Conservation (phyloP, 1,140 invertebrate genomes). For the Proctacanthus coquilletti region DNA sequence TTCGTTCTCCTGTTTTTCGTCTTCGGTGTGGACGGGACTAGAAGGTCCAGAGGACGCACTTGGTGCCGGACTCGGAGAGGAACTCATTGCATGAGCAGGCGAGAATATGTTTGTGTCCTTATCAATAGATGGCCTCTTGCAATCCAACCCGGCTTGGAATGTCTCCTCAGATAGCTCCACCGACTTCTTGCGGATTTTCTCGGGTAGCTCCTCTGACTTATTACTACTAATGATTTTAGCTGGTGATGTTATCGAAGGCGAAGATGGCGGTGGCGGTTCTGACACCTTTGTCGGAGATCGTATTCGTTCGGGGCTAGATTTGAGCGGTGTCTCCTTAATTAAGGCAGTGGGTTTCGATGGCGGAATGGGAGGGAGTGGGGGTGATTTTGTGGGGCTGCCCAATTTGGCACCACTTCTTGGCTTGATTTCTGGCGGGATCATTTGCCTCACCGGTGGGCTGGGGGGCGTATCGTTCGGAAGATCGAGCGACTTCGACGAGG, state of each 20-base stretch:
- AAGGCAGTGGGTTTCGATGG: constrained; percentile 15
- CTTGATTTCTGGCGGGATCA: constrained; percentile 23
- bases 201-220: constrained; percentile 20
- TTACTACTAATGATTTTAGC: constrained; percentile 21
- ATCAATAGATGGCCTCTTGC: constrained; percentile 1
- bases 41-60: constrained; percentile 33
- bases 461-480: constrained; percentile 11
- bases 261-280: constrained; percentile 14
- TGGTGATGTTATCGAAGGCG: constrained; percentile 10
- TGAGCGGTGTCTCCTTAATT: constrained; percentile 21
- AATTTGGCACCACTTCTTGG: constrained; percentile 21
- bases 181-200: constrained; percentile 19
- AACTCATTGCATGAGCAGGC: constrained; percentile 8
- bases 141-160: constrained; percentile 3
- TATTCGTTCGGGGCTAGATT: constrained; percentile 14
- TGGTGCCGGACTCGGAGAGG: constrained; percentile 18
- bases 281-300: constrained; percentile 20
- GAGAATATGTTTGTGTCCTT: constrained; percentile 1
- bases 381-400: constrained; percentile 26
- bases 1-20: constrained; percentile 37
- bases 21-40: constrained; percentile 34
- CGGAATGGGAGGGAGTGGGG: constrained; percentile 27
- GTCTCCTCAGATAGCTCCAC: constrained; percentile 23
- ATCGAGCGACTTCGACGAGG: constrained; percentile 1
- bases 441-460: constrained; percentile 17